These are phyloP conservation scores for Branchipolynoe longqiensis DNA, from an alignment of 2,888 invertebrate species.

Conservation along the genomic window DNA sequence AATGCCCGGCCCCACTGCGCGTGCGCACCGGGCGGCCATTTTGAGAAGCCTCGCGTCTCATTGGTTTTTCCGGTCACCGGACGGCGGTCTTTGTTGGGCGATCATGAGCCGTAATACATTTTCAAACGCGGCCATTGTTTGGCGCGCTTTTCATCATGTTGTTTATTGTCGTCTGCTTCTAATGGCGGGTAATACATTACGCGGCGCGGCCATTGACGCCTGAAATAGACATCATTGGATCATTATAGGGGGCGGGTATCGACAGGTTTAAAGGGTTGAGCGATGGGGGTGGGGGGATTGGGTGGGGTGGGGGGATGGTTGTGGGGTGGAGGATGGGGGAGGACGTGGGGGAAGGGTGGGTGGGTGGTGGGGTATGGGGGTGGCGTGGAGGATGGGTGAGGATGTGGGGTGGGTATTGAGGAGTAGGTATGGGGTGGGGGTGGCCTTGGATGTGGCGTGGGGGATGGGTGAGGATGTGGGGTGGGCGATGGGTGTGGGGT, in stretches of 20 bases:
- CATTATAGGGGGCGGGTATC: constrained; percentile 31
- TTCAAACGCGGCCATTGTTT: constrained; percentile 49
- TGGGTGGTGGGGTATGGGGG: too few species aligned
- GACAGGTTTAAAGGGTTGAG: too few species aligned
- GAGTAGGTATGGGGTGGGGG: too few species aligned
- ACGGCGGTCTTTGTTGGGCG: constrained; percentile 28
- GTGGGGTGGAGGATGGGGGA: too few species aligned
- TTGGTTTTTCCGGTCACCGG: constrained; percentile 54
- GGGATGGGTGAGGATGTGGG: too few species aligned
- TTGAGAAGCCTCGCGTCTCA: constrained; percentile 30
- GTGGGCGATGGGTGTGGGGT: too few species aligned
- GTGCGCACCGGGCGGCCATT: constrained; percentile 37
- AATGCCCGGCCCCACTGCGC: constrained; percentile 27
- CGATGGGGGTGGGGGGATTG: too few species aligned
- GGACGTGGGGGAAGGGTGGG: too few species aligned
- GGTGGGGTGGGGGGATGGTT: too few species aligned
- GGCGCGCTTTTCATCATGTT: constrained; percentile 47
- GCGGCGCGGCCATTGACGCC: constrained; percentile 27
- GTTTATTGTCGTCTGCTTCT: constrained; percentile 31
- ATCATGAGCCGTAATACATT: constrained; percentile 52
- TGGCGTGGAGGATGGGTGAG: too few species aligned
- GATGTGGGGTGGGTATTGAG: too few species aligned
- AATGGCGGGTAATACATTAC: constrained; percentile 55
- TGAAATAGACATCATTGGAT: constrained; percentile 56
- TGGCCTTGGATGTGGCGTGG: too few species aligned